Evolutionary conservation across 2,888 invertebrate genomes (phyloP).

Genomic region (Falcaria lacertinaria): DNA sequence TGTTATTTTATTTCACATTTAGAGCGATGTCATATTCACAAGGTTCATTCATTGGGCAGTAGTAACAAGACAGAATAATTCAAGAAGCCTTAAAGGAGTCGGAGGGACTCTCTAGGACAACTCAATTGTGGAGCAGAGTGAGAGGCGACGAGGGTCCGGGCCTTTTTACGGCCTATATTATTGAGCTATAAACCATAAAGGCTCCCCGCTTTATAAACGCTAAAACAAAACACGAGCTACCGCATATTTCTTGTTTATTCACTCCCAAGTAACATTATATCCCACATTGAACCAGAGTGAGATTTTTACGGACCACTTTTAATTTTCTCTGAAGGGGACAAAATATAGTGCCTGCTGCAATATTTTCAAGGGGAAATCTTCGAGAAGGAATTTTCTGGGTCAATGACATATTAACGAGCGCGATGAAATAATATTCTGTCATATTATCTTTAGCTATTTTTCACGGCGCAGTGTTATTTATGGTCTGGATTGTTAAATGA

Average conservation of each 20-base stretch:
- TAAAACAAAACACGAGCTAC: constrained; percentile 61
- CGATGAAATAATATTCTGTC: background rate
- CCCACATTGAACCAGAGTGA: constrained; percentile 45
- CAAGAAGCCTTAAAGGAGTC: constrained; percentile 45
- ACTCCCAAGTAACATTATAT: constrained; percentile 47
- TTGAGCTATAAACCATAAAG: constrained; percentile 72
- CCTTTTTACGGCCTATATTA: constrained; percentile 66
- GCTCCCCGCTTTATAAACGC: constrained; percentile 59
- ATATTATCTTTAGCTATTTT: too few relatives aligned
- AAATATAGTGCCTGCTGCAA: constrained; percentile 16
- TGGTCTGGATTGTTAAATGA: too few relatives aligned
- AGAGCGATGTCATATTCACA: constrained; percentile 29
- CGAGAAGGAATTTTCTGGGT: background rate
- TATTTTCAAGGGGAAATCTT: constrained; percentile 19
- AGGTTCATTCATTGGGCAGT: constrained; percentile 35
- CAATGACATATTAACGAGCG: background rate
- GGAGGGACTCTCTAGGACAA: constrained; percentile 48
- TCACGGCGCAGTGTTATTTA: too few relatives aligned
- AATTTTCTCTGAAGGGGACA: constrained; percentile 31
- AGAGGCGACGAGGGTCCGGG: constrained; percentile 51
- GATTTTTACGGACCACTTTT: constrained; percentile 44
- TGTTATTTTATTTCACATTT: background rate
- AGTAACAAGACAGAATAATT: constrained; percentile 45
- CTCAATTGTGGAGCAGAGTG: constrained; percentile 59
- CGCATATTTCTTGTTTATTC: constrained; percentile 63